Evolutionary conservation across 2,113 vertebrate species (phyloP).

Genomic region (Oenanthe melanoleuca): DNA sequence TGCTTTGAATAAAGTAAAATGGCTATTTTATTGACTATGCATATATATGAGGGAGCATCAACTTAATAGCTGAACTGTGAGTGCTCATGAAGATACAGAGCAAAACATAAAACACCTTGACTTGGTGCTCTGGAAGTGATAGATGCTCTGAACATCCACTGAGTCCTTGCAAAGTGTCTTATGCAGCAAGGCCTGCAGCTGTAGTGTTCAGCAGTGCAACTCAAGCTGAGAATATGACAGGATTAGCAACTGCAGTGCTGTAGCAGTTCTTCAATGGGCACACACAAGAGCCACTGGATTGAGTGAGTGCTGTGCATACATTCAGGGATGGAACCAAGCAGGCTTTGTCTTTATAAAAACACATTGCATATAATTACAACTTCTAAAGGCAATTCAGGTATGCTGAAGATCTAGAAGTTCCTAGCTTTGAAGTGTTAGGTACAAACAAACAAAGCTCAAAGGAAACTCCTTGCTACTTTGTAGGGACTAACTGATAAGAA

Average conservation of each 20-base stretch:
- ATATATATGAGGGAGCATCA: background rate
- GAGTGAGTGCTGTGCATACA: background rate
- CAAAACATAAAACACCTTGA: background rate
- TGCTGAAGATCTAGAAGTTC: background rate
- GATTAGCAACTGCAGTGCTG: background rate
- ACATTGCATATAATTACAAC: background rate
- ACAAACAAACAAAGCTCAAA: conserved; percentile 17
- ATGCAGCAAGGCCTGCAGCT: background rate
- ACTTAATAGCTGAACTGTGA: background rate
- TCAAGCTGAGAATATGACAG: background rate
- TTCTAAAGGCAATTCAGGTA: background rate
- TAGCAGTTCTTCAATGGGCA: background rate
- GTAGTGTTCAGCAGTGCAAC: background rate
- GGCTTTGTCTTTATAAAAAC: background rate
- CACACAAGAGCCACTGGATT: background rate
- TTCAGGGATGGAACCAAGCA: background rate
- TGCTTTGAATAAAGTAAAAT: conserved; percentile 26
- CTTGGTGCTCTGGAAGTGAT: background rate
- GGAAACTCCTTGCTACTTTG: background rate
- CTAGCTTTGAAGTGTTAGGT: background rate
- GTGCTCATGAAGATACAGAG: background rate
- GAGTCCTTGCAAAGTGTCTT: background rate
- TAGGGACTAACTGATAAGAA: background rate
- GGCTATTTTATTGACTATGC: conserved; percentile 35
- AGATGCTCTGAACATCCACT: background rate